These are phyloP conservation scores for Prunella fulvescens DNA, from an alignment of 2,113 vertebrate species.

Conservation along the genomic window DNA sequence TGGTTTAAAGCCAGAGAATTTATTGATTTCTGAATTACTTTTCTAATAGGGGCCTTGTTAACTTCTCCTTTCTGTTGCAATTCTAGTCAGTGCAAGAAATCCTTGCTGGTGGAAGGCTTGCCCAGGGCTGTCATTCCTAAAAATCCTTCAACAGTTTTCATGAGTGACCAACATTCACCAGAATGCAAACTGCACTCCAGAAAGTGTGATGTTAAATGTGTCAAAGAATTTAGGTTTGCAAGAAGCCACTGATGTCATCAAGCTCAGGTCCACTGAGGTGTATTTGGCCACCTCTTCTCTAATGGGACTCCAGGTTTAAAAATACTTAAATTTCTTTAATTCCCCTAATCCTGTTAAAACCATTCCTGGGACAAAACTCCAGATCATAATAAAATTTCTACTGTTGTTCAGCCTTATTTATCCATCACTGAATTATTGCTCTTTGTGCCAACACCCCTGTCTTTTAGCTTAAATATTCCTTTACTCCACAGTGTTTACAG, in stretches of 20 bases:
- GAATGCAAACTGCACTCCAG: neutral
- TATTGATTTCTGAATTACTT: neutral
- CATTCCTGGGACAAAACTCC: neutral
- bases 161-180: neutral
- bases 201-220: neutral
- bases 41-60: neutral
- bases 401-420: neutral
- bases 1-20: neutral
- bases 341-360: neutral
- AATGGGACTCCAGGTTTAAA: neutral
- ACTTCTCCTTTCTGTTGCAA: neutral
- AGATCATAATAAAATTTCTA: neutral
- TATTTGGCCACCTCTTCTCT: neutral
- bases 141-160: neutral
- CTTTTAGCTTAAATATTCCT: neutral
- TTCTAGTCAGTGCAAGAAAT: neutral
- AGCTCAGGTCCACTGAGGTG: neutral
- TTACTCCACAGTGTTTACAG: fast-evolving
- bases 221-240: neutral
- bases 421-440: neutral
- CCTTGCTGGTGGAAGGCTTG: neutral
- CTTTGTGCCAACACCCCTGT: neutral
- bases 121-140: neutral
- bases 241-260: neutral
- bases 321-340: neutral